Conservation (phyloP, 2,888 invertebrate genomes). For the Dolichopus griseipennis region DNA sequence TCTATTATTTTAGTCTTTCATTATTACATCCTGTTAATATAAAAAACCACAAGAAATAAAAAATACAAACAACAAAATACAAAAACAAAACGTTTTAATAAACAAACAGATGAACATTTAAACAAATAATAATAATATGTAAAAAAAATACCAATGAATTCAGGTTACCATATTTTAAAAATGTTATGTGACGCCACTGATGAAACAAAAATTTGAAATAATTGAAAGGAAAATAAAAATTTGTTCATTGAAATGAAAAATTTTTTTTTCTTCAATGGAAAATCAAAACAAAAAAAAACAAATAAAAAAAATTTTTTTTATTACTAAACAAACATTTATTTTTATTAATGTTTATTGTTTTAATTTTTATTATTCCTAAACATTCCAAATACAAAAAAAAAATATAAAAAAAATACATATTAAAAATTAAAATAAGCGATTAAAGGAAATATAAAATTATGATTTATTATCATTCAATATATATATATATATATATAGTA, state of each 20-base stretch:
- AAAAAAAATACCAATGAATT: no score
- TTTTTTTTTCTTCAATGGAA: neutral
- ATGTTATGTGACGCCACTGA: neutral
- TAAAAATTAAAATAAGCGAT: no score
- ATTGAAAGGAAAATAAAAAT: neutral
- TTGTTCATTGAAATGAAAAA: neutral
- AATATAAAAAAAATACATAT: no score
- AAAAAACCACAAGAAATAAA: neutral
- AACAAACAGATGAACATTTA: no score
- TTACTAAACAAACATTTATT: neutral
- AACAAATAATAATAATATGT: no score
- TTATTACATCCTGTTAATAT: constrained; percentile 3
- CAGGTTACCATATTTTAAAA: neutral
- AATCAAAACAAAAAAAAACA: no score
- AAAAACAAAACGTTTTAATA: no score
- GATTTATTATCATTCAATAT: neutral
- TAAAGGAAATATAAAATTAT: neutral
- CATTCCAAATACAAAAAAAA: neutral
- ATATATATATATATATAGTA: no score
- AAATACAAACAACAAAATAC: no score
- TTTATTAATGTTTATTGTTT: neutral
- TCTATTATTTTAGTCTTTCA: neutral
- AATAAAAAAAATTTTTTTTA: neutral
- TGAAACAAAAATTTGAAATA: neutral
- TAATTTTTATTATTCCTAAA: neutral